Conservation (phyloP, 53 echinoderm and acorn worm genomes). For the Stichopus horrens region DNA sequence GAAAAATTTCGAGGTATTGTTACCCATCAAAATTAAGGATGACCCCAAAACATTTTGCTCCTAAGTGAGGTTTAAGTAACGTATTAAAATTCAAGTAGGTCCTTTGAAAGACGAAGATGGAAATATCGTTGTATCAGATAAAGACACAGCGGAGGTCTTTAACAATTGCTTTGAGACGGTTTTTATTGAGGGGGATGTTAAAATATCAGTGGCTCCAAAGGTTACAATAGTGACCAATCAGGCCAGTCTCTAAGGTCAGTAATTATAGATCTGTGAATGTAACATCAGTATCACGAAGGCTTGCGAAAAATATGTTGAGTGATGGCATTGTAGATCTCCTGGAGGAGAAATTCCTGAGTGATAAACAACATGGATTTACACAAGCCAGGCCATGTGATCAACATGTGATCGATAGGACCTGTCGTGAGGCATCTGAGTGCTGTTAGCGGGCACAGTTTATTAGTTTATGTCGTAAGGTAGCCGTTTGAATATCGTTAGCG, state of each 20-base stretch:
- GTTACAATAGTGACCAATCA: background rate
- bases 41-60: constrained; percentile 10
- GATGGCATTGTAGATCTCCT: background rate
- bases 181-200: constrained; percentile 1
- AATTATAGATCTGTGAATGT: no score
- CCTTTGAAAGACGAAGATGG: background rate
- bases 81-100: background rate
- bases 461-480: no score
- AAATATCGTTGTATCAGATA: background rate
- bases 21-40: background rate
- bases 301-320: constrained; percentile 6
- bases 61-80: constrained; percentile 10
- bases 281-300: background rate
- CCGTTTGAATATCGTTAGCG: no score
- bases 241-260: no score
- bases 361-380: constrained; percentile 22
- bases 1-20: background rate
- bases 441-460: no score
- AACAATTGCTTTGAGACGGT: constrained; percentile 1
- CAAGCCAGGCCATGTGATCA: constrained; percentile 38
- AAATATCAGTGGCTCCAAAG: background rate
- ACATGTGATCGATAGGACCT: no score
- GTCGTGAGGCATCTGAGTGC: no score
- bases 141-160: background rate
- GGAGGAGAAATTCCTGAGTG: no score